Evolutionary conservation across 2,797 vertebrate species (phyloP), one percentile per base, ranked within the genome.

Genomic region (Periparus ater): DNA sequence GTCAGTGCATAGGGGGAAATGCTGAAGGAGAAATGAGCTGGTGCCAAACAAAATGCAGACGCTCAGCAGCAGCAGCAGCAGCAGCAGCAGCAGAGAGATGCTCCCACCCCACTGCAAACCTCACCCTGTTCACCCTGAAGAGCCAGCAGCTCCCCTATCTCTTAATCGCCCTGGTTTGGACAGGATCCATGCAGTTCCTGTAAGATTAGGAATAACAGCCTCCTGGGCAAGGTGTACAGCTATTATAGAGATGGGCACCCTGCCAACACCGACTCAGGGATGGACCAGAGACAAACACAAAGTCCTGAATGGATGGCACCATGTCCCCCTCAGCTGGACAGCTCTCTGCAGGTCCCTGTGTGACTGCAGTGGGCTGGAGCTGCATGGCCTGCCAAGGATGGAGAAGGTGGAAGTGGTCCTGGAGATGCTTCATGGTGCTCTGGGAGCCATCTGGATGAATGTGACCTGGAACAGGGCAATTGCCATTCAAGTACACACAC

Each of bases 181-280:
- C n/a, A 67, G 58, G 54, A 75, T 85, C 81, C 74, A 42, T 12
- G 29, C n/a, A 32, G 13, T 57, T 92, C 53, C 62, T 63, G 68
- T 77, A 84, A 55, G 26, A 88, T 58, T 4, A 77, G 57, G 23
- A 94, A 14, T 57, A 91, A 86, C 50, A 80, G 12, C 40, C 72
- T 62, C 1, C 0, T 0, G 0, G 62, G n/a, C 57, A 67, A 78
- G 61, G 34, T 65, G 16, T 53, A 48, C 36, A 74, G 80, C 25
- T 72, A 36, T 50, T 42, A n/a, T 7, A 61, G 61, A 88, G 80
- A 75, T 47, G 32, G 91, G 91, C 66, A 68, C n/a, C 42, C 77
- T 50, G 89, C 86, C 71, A 89, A 0, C 1, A 1, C 32, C 0
- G 3, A 9, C 71, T 89, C 87, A 29, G n/a, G 29, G 32, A 92